Evolutionary conservation across 2,888 invertebrate species (phyloP).

Genomic region (Caenorhabditis sp.): DNA sequence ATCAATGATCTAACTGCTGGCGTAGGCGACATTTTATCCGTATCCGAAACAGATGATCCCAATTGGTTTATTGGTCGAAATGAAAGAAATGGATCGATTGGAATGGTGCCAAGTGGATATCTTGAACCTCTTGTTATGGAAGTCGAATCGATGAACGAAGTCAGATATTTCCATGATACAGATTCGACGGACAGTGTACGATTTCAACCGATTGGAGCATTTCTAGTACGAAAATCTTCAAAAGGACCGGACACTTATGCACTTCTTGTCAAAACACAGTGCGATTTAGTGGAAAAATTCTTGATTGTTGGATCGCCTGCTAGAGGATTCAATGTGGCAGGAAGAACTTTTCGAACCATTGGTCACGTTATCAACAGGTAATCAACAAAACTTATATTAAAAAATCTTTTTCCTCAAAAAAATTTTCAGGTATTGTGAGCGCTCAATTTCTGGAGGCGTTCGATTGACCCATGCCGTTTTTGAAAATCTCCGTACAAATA

Average conservation of each 20-base stretch:
- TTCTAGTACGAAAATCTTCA: constrained; percentile 47
- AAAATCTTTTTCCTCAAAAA: not conserved
- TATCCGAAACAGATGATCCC: constrained; percentile 33
- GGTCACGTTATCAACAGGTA: constrained; percentile 50
- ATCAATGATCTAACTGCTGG: constrained; percentile 26
- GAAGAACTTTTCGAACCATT: constrained; percentile 40
- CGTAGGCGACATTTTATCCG: constrained; percentile 36
- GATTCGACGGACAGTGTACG: constrained; percentile 25
- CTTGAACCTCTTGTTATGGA: constrained; percentile 17
- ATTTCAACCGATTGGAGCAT: constrained; percentile 23
- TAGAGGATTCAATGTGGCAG: constrained; percentile 41
- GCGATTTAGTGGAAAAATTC: constrained; percentile 45
- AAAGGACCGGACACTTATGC: constrained; percentile 42
- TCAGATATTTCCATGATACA: constrained; percentile 37
- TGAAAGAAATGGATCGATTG: constrained; percentile 35
- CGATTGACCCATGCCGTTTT: constrained; percentile 39
- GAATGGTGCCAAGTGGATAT: constrained; percentile 24
- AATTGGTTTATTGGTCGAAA: constrained; percentile 44
- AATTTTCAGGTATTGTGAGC: constrained; percentile 37
- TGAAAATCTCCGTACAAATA: not conserved
- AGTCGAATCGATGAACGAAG: constrained; percentile 17
- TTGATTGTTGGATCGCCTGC: constrained; percentile 32
- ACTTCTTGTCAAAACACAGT: constrained; percentile 44
- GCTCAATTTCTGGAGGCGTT: constrained; percentile 41
- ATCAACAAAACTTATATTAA: no score